phyloP scores from a whole-genome alignment of 1,140 invertebrate genomes.

The Drosophila aff. region DNA sequence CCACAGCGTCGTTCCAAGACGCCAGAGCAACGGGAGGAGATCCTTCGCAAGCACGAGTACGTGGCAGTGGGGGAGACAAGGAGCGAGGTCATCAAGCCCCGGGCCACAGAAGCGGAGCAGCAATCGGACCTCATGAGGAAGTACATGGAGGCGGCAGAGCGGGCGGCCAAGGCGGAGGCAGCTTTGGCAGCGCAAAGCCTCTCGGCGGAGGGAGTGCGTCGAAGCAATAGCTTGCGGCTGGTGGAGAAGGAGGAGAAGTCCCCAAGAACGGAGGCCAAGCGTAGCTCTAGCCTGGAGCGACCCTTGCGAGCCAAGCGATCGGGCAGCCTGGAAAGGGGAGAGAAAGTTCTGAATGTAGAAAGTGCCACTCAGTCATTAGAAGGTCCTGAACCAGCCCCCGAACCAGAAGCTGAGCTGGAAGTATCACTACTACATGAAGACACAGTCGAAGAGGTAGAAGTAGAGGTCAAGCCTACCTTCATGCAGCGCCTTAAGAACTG shows the following conservation, averaged over 20 bases:
- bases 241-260: constrained; percentile 22
- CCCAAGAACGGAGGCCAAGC: constrained; percentile 42
- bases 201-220: constrained; percentile 40
- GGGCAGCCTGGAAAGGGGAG: constrained; percentile 44
- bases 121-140: constrained; percentile 52
- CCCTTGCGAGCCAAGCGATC: constrained; percentile 34
- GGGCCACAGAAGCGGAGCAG: constrained; percentile 58
- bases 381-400: background rate
- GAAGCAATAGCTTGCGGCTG: constrained; percentile 55
- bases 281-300: constrained; percentile 64
- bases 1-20: constrained; percentile 78
- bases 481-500: constrained; percentile 29
- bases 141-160: constrained; percentile 67
- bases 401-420: background rate
- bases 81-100: background rate
- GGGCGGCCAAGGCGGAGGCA: constrained; percentile 60
- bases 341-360: background rate
- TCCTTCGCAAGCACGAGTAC: constrained; percentile 54
- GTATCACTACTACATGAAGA: background rate
- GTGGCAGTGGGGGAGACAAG: constrained; percentile 57
- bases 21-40: constrained; percentile 61
- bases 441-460: background rate
- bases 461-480: constrained; percentile 9
- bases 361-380: background rate
- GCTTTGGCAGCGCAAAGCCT: constrained; percentile 56